Base-by-base conservation (phyloP, 2,888 invertebrate species). In the Unio delphinus region DNA sequence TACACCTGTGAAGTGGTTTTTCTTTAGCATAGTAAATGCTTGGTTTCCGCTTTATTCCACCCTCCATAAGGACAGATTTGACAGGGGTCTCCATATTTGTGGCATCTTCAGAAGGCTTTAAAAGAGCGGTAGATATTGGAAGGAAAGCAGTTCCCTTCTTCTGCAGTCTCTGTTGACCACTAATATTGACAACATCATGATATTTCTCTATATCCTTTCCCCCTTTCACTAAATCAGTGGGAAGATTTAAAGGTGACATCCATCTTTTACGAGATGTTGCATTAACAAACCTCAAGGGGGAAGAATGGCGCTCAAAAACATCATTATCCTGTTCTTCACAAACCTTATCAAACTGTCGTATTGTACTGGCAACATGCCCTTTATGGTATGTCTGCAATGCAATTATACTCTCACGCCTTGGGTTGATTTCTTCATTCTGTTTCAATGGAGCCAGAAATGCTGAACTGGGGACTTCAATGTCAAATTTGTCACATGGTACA, bases 171-270 rank as follows among this genome's bases (percentile, higher is more conserved):
- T 76, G 74, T 26, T 68, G 66, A 30, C 73, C 45, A 45, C 15
- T 70, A 23, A 66, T 69, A 59, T 72, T 72, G 20, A 77, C 62
- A 26, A 65, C 54, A 26, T 78, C 71, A 26, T 61, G 69, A 34
- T 71, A 67, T n/a, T 54, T 61, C 58, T 65, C 70, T 11, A 73
- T 76, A 45, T 78, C 79, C 54, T 71, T 67, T 59, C 81, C 80
- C 54, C 64, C 72, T 60, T 79, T 82, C 11, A 83, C 82, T 68
- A 87, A 86, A 45, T 84, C 79, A 15, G 81, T 79, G 57, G 87
- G 88, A 61, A 88, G 81, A 59, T 84, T 74, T 18, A 89, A 73
- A 7, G 87, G 87, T 8, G 87, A 86, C 55, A 75, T 73, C 5
- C 84, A 84, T 54, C 83, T 70, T 62, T 77, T 83, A 28, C 83